phyloP scores from a whole-genome alignment of 2,888 invertebrate genomes.

The Hirtodrosophila duncani region DNA sequence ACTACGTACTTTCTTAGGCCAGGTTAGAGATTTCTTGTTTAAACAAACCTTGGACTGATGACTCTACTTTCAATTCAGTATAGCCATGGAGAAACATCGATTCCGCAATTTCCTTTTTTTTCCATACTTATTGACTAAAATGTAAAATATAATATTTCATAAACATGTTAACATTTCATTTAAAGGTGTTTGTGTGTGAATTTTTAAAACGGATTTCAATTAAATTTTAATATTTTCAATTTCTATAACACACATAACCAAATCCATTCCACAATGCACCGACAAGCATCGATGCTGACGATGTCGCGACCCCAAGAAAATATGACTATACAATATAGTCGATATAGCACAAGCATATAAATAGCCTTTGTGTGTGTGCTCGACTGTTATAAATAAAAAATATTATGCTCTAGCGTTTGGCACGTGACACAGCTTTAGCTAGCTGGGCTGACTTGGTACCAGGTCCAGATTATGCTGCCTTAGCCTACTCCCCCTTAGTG shows the following conservation, averaged over 20 bases:
- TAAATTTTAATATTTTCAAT: too few species aligned
- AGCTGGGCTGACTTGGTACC: slow-evolving; percentile 28
- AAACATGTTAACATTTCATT: slow-evolving; percentile 30
- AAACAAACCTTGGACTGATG: neutral
- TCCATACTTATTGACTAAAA: too few species aligned
- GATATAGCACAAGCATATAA: slow-evolving; percentile 6
- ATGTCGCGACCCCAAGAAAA: slow-evolving; percentile 36
- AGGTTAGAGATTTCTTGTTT: too few species aligned
- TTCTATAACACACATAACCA: too few species aligned
- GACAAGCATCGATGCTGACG: too few species aligned
- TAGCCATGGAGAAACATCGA: too few species aligned
- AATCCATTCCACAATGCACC: slow-evolving; percentile 17
- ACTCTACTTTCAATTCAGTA: neutral
- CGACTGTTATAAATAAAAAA: slow-evolving; percentile 45
- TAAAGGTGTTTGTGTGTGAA: too few species aligned
- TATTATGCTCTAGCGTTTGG: slow-evolving; percentile 58
- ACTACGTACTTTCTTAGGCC: too few species aligned
- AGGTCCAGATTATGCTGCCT: slow-evolving; percentile 30
- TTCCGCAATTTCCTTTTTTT: too few species aligned
- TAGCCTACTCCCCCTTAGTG: slow-evolving; percentile 21
- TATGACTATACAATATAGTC: slow-evolving; percentile 60
- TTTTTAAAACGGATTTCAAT: too few species aligned
- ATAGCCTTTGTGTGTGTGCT: slow-evolving; percentile 2
- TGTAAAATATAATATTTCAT: slow-evolving; percentile 24
- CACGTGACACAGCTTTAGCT: slow-evolving; percentile 65